These are phyloP conservation scores for Pristionchus exspectatus DNA, from an alignment of 2,888 invertebrate species.

Conservation along the genomic window DNA sequence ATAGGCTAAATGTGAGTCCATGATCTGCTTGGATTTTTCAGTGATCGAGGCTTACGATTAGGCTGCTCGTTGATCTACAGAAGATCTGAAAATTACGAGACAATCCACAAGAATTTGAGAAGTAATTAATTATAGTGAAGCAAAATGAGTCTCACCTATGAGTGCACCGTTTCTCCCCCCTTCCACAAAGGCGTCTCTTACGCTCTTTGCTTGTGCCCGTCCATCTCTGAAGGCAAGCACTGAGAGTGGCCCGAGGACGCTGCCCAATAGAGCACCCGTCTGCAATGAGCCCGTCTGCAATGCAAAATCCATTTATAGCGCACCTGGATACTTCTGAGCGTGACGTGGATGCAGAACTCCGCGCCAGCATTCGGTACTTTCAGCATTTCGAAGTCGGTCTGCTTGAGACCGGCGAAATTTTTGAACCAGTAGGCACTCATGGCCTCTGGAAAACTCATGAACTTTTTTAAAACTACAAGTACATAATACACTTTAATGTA, in stretches of 20 bases:
- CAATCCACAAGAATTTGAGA: neutral
- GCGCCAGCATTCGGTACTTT: slow-evolving; percentile 67
- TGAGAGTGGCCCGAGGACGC: slow-evolving; percentile 64
- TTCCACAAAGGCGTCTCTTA: slow-evolving; percentile 64
- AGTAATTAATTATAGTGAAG: too few species aligned
- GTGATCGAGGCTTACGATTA: too few species aligned
- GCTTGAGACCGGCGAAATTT: slow-evolving; percentile 69
- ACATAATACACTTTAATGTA: neutral
- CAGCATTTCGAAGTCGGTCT: slow-evolving; percentile 67
- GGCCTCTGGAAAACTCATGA: neutral
- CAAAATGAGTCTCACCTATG: slow-evolving; percentile 38
- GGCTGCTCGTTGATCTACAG: neutral
- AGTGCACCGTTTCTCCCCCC: slow-evolving; percentile 66
- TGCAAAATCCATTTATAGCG: neutral
- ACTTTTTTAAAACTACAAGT: neutral
- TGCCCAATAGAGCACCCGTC: slow-evolving; percentile 70
- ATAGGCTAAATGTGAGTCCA: too few species aligned
- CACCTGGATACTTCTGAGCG: slow-evolving; percentile 70
- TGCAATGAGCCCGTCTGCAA: slow-evolving; percentile 53
- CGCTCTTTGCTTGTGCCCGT: slow-evolving; percentile 51
- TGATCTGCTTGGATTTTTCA: too few species aligned
- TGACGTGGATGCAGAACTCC: slow-evolving; percentile 75
- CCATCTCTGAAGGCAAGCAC: slow-evolving; percentile 59
- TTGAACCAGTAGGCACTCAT: slow-evolving; percentile 70
- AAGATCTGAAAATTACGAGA: slow-evolving; percentile 46